A percentile compares a stretch with the other conserved stretches of the same genome.
Conservation (phyloP, 2,113 vertebrate genomes). For the Macquaria ambigua region DNA sequence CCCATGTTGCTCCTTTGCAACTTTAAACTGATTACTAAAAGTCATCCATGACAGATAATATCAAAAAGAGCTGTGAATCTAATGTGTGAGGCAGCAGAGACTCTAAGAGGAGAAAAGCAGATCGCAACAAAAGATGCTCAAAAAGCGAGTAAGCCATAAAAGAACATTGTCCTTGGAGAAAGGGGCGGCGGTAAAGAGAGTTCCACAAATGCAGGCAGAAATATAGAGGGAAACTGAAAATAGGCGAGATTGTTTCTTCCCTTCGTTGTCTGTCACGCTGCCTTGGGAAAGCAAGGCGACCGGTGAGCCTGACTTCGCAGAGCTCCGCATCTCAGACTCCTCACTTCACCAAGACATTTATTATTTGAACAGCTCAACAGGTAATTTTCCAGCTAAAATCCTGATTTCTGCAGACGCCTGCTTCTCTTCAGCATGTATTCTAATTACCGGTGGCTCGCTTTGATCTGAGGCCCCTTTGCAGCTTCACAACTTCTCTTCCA, state of each 20-base stretch:
- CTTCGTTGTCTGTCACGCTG: conserved; percentile 48
- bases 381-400: conserved; percentile 82
- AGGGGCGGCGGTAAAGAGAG: conserved; percentile 1
- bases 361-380: conserved; percentile 83
- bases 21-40: conserved; percentile 12
- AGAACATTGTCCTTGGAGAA: conserved; percentile 46
- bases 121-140: conserved; percentile 45
- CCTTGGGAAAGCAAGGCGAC: conserved; percentile 74
- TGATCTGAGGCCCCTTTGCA: conserved; percentile 73
- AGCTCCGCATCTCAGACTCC: conserved; percentile 43
- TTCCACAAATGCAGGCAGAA: conserved; percentile 35
- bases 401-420: conserved; percentile 72
- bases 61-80: conserved; percentile 21
- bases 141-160: conserved; percentile 43
- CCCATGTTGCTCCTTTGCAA: not conserved
- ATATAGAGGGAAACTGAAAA: conserved; percentile 51
- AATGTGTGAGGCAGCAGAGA: conserved; percentile 34
- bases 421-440: conserved; percentile 78
- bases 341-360: conserved; percentile 73
- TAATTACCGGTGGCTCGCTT: conserved; percentile 82
- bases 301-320: conserved; percentile 72
- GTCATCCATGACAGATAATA: conserved; percentile 14
- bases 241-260: conserved; percentile 61
- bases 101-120: conserved; percentile 28
- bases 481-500: conserved; percentile 73